A percentile compares a stretch with the other conserved stretches of the same genome.
Evolutionary conservation across 2,888 invertebrate species (phyloP).

Genomic region (Uloborus plumipes): DNA sequence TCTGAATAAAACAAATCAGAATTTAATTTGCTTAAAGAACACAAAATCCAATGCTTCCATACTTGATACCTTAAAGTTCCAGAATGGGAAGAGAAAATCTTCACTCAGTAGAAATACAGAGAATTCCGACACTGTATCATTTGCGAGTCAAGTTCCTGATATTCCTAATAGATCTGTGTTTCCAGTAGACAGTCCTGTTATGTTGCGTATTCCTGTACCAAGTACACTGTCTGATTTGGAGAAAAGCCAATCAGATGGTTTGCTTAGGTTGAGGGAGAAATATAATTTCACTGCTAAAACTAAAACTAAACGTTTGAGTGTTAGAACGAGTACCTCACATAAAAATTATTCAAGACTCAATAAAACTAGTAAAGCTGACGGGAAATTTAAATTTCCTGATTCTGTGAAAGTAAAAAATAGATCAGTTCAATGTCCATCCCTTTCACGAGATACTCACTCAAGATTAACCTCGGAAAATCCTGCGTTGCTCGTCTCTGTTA

Average conservation of each 20-base stretch:
- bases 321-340: not conserved
- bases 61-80: constrained; percentile 22
- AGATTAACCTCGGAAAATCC: not conserved
- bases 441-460: not conserved
- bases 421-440: constrained; percentile 6
- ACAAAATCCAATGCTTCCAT: not conserved
- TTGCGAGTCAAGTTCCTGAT: not conserved
- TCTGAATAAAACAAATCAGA: not conserved
- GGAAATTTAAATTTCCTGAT: not conserved
- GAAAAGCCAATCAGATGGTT: not conserved
- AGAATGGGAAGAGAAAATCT: not conserved
- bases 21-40: constrained; percentile 14
- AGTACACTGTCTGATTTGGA: constrained; percentile 32
- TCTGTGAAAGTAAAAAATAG: not conserved
- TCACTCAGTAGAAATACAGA: not conserved
- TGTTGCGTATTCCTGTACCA: constrained; percentile 26
- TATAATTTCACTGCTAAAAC: constrained; percentile 7
- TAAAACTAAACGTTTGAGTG: not conserved
- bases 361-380: not conserved
- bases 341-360: not conserved
- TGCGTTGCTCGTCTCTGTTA: not conserved
- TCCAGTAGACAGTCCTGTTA: constrained; percentile 39
- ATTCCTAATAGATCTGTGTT: constrained; percentile 37
- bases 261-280: constrained; percentile 32
- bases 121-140: not conserved